These are phyloP conservation scores for Dilophus febrilis DNA, from an alignment of 2,888 invertebrate genomes.

Conservation along the genomic window DNA sequence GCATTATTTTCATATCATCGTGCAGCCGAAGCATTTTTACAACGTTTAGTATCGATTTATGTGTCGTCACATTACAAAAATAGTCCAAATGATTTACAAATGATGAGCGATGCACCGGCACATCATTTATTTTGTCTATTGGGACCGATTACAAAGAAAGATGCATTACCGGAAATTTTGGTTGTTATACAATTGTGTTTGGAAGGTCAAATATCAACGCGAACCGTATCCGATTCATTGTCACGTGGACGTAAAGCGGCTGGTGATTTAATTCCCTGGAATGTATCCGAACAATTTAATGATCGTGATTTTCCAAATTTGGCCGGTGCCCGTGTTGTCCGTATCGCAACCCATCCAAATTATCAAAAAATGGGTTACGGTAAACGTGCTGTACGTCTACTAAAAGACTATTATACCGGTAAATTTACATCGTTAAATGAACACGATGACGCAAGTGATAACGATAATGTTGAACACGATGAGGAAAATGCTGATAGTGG, in stretches of 20 bases:
- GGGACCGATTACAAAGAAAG: slow-evolving; percentile 61
- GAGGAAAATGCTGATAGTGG: slow-evolving; percentile 3
- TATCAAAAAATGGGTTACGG: slow-evolving; percentile 99
- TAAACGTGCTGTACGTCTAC: slow-evolving; percentile 60
- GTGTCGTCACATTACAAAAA: slow-evolving; percentile 99
- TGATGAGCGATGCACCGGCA: slow-evolving; percentile 96
- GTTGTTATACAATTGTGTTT: slow-evolving; percentile 75
- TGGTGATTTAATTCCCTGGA: slow-evolving; percentile 98
- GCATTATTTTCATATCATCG: slow-evolving; percentile 93
- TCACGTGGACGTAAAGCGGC: slow-evolving; percentile 78
- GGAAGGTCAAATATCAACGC: slow-evolving; percentile 50
- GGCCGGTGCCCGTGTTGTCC: slow-evolving; percentile 77
- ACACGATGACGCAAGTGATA: slow-evolving; percentile 17
- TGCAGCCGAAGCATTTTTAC: slow-evolving; percentile 82
- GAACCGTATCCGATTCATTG: slow-evolving; percentile 58
- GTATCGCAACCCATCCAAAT: slow-evolving; percentile 96
- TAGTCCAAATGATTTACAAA: slow-evolving; percentile 94
- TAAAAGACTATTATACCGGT: slow-evolving; percentile 78
- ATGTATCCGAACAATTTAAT: slow-evolving; percentile 88
- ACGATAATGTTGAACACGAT: slow-evolving; percentile 5
- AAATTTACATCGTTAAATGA: slow-evolving; percentile 58
- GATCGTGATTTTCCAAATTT: slow-evolving; percentile 86
- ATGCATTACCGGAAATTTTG: slow-evolving; percentile 78
- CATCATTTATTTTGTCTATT: slow-evolving; percentile 92
- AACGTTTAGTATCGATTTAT: slow-evolving; percentile 79